Base-by-base conservation (phyloP, 2,888 invertebrate genomes). In the Eulithis testata region DNA sequence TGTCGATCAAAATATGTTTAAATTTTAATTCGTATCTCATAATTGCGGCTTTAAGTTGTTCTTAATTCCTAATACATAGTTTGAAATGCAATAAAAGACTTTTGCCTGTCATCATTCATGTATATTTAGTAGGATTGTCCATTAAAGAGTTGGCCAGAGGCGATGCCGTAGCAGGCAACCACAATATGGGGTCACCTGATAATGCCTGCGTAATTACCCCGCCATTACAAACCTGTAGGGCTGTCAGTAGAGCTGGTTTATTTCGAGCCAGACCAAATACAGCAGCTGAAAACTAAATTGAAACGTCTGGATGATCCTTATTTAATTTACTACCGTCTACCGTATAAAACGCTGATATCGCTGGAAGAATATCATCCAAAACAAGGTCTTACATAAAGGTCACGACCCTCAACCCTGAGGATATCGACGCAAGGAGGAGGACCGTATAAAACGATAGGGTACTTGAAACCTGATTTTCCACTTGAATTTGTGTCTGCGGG, bases 171-270 rank as follows among this genome's bases (percentile, higher is more conserved):
- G 59, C 74, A 74, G 76, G 81, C 82, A 76, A 87, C 91, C 89
- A 81, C 90, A 89, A 87, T 89, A 90, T 88, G 87, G 87, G 91
- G 91, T 91, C 92, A 91, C 86, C 82, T 81, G 91, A 91, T 91
- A 91, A 90, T 90, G 85, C 79, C 81, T 82, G 86, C 78, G 87
- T 91, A 91, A 92, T 91, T 91, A 92, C 85, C 83, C 83, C 80
- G 77, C 83, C 82, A 88, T 88, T 90, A 87, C 84, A 73, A 73
- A 76, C 80, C 79, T 71, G 72, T 60, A 67, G 67, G 63, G 57
- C 45, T 67, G 59, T 68, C 72, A 73, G 31, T 31, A 31, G 31
- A 31, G 31, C 31, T 31, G 5, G 4, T 6, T 31, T 31, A 31
- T 21, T 21, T 21, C 21, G 21, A 31, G 6, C 6, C 4, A 31